Conservation (phyloP, 2,113 vertebrate genomes). For the Pampusana beccarii region DNA sequence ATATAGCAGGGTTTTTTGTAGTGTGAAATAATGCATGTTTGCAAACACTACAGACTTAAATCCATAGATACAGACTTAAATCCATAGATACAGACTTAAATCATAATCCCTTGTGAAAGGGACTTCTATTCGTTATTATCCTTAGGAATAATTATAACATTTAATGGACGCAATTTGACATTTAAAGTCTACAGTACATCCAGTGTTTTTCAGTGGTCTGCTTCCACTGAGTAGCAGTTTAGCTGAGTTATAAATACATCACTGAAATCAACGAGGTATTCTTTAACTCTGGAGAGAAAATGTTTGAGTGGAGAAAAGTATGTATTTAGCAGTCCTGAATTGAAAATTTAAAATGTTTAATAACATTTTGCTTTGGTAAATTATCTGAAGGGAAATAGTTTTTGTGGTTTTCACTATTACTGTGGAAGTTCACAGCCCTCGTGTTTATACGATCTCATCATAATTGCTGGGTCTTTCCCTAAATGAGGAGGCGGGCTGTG, state of each 20-base stretch:
- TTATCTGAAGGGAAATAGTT: neutral
- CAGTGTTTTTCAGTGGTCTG: neutral
- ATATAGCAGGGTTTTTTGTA: neutral
- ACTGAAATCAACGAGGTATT: neutral
- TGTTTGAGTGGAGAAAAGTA: neutral
- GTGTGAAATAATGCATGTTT: neutral
- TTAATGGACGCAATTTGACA: neutral
- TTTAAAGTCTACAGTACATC: neutral
- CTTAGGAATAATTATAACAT: neutral
- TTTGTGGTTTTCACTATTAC: neutral
- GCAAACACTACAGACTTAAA: neutral
- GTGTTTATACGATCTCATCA: neutral
- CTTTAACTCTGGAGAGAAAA: neutral
- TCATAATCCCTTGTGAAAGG: neutral
- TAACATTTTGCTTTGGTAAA: neutral
- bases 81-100: neutral
- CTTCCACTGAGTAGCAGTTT: neutral
- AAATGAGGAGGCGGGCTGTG: neutral
- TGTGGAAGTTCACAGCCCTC: neutral
- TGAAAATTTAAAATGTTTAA: neutral
- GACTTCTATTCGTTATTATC: neutral
- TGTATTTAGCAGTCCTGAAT: neutral
- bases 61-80: neutral
- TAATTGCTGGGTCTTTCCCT: neutral
- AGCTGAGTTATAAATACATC: neutral